Conservation (phyloP, 2,113 vertebrate species). For the Prionailurus viverrinus region DNA sequence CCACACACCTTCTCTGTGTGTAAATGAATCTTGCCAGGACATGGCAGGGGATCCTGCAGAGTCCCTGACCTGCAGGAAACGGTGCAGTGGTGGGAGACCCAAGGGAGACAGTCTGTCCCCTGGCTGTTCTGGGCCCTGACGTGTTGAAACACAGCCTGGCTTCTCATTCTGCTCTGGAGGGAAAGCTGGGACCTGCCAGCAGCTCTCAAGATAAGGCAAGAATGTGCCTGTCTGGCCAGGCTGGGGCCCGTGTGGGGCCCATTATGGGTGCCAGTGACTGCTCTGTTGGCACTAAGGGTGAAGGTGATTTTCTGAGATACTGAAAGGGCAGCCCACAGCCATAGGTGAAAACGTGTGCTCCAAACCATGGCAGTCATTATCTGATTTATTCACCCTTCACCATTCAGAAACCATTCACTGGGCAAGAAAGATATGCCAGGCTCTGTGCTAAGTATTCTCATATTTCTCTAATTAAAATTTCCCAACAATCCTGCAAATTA, state of each 20-base stretch:
- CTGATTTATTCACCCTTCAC: not conserved
- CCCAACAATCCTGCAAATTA: not conserved
- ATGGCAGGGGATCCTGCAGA: not conserved
- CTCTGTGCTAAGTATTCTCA: not conserved
- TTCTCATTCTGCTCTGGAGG: constrained; percentile 49
- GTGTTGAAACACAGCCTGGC: not conserved
- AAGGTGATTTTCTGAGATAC: not conserved
- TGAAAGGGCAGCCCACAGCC: not conserved
- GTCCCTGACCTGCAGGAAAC: not conserved
- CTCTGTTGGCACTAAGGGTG: not conserved
- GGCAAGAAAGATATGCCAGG: not conserved
- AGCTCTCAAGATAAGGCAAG: constrained; percentile 47
- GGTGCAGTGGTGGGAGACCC: not conserved
- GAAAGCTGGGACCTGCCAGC: not conserved
- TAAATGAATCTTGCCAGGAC: not conserved
- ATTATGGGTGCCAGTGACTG: not conserved
- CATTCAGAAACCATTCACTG: not conserved
- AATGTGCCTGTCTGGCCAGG: not conserved
- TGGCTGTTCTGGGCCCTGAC: not conserved
- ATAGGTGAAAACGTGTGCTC: not conserved
- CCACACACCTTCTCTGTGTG: not conserved
- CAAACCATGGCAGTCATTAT: not conserved
- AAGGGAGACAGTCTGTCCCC: not conserved
- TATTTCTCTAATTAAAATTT: constrained; percentile 19
- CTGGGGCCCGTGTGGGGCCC: not conserved